Evolutionary conservation across 2,888 invertebrate genomes (phyloP).

Genomic region (Rugalucina vietnamica): DNA sequence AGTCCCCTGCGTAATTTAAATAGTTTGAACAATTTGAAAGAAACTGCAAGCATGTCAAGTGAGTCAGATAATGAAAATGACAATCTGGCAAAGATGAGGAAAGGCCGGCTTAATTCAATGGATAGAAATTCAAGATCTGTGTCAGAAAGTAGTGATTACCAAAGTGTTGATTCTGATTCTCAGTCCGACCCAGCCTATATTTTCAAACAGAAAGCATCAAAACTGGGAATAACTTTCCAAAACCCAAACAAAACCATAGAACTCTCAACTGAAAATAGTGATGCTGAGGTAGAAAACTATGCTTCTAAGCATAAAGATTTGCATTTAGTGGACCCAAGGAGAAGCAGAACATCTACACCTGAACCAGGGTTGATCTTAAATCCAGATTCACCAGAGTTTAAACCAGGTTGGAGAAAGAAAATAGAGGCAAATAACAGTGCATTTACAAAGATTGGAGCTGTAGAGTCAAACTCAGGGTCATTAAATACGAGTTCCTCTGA

Average conservation of each 20-base stretch:
- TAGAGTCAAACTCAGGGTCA: conserved; percentile 23
- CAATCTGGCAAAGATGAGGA: background rate
- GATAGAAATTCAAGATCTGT: background rate
- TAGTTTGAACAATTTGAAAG: too few relatives aligned
- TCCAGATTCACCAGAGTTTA: conserved; percentile 35
- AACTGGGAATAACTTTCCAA: conserved; percentile 41
- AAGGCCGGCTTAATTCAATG: background rate
- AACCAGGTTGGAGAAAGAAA: conserved; percentile 15
- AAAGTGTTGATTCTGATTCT: conserved; percentile 24
- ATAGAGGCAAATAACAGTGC: background rate
- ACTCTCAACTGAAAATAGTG: conserved; percentile 37
- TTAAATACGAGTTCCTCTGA: conserved; percentile 24
- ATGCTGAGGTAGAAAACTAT: conserved; percentile 30
- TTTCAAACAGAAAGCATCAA: conserved; percentile 47
- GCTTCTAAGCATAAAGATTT: background rate
- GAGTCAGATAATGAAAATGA: background rate
- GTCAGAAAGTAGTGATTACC: background rate
- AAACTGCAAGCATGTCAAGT: background rate
- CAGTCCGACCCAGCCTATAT: conserved; percentile 43
- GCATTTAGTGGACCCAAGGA: background rate
- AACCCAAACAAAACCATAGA: conserved; percentile 36
- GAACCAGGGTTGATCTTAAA: background rate
- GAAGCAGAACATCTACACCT: conserved; percentile 32
- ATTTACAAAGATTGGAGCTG: conserved; percentile 14
- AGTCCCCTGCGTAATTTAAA: conserved; percentile 27